These are phyloP conservation scores for Oophaga pumilio DNA, from an alignment of 2,113 vertebrate species.

Conservation along the genomic window DNA sequence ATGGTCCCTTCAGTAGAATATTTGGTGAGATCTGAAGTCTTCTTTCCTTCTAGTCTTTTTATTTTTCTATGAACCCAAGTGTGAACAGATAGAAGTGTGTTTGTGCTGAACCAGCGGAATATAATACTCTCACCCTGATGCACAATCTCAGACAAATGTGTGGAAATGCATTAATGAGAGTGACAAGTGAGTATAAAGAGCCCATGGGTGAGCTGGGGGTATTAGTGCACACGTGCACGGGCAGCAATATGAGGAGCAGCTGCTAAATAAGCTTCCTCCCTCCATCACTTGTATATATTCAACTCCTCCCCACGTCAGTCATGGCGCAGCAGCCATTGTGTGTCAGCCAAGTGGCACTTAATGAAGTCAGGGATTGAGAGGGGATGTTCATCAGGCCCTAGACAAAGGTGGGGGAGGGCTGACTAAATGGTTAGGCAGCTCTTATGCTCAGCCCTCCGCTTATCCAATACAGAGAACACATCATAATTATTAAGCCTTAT, in stretches of 20 bases:
- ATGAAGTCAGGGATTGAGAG: constrained; percentile 57
- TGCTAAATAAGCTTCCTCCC: constrained; percentile 3
- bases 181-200: constrained; percentile 50
- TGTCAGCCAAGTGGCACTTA: constrained; percentile 59
- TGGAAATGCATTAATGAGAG: constrained; percentile 48
- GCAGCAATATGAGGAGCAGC: constrained; percentile 21
- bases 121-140: neutral
- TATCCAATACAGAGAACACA: constrained; percentile 26
- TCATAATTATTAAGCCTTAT: constrained; percentile 11
- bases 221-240: constrained; percentile 35
- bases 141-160: constrained; percentile 17
- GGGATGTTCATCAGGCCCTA: constrained; percentile 50
- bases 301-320: constrained; percentile 49
- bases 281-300: constrained; percentile 16
- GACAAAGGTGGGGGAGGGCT: constrained; percentile 44
- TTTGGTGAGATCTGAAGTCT: neutral
- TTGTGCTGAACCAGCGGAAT: constrained; percentile 19
- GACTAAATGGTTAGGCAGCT: constrained; percentile 35
- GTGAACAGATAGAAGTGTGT: neutral
- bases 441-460: constrained; percentile 41
- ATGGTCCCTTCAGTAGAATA: neutral
- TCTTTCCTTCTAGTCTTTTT: neutral
- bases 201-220: constrained; percentile 15
- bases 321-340: constrained; percentile 49
- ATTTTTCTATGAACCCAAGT: neutral